These are phyloP conservation scores for Vimba vimba DNA, from an alignment of 2,113 vertebrate genomes.

Conservation along the genomic window DNA sequence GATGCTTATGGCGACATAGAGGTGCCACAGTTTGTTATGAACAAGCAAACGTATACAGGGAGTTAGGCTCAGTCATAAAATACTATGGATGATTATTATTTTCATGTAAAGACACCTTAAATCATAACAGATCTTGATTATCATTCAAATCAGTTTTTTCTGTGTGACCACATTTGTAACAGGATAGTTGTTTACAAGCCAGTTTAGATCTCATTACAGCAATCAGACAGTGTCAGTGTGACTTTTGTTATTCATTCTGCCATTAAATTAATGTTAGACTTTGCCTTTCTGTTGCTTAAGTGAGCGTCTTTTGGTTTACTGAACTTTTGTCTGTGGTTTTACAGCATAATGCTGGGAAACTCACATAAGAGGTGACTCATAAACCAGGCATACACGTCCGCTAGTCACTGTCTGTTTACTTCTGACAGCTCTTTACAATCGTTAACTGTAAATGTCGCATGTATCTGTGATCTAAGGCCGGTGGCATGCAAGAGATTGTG, in stretches of 20 bases:
- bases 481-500: conserved; percentile 19
- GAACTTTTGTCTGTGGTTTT: conserved; percentile 49
- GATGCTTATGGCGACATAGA: conserved; percentile 42
- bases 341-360: conserved; percentile 46
- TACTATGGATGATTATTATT: not conserved
- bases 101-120: not conserved
- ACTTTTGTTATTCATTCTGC: too few species aligned
- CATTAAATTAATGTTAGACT: conserved; percentile 22
- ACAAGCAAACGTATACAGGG: not conserved
- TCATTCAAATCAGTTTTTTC: too few species aligned
- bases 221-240: not conserved
- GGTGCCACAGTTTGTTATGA: conserved; percentile 7
- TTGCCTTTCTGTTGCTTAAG: conserved; percentile 31
- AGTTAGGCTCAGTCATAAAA: conserved; percentile 11
- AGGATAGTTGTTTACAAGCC: not conserved
- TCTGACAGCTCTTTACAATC: conserved; percentile 42
- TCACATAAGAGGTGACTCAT: conserved; percentile 48
- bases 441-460: conserved; percentile 42
- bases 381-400: conserved; percentile 46
- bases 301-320: conserved; percentile 51
- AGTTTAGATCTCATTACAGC: not conserved
- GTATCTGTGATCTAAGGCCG: conserved; percentile 52
- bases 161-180: not conserved
- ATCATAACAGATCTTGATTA: not conserved
- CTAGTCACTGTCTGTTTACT: conserved; percentile 53